Base-by-base conservation (phyloP, 2,888 invertebrate species). In the Orthosia cruda region DNA sequence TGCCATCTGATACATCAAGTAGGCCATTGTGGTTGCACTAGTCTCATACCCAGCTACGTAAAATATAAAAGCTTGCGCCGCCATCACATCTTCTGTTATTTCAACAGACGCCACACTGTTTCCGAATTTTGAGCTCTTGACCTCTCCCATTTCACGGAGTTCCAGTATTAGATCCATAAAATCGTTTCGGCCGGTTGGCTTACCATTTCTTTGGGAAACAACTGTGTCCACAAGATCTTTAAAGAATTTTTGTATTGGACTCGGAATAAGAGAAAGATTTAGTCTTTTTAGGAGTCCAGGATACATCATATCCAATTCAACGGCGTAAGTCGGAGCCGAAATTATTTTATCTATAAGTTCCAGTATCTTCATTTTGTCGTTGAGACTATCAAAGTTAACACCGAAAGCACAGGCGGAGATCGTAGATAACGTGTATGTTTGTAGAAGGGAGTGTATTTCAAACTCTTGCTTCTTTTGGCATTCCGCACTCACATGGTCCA, bases 1-100 rank as follows among this genome's bases (percentile, higher is more conserved):
- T 2, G 80, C 80, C 26, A 81, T 40, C 12, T 79, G 71, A 58
- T 81, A 79, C 20, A 81, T 13, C 55, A 93, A 74, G 67, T 92
- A 95, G 1, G 93, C 78, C 80, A 96, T 89, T 0, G 95, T 93
- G 0, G 94, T 92, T 0, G 96, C 93, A 54, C 93, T 94, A 2
- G 96, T 96, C 80, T 96, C 96, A 76, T 94, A 96, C 0, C 96
- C 96, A 4, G 93, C 97, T 1, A 91, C 88, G 73, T 94, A 96
- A 81, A 96, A 96, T 15, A 95, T 88, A 80, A 95, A 94, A 1
- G 93, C 93, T 81, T 96, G 95, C 0, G 95, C 94, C 3, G 92
- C 90, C 40, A 95, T 92, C 0, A 94, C 66, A 20, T 87, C 88
- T 0, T 93, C 91, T 7, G 91, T 91, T 18, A 94, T 76, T 73